Evolutionary conservation across 2,797 vertebrate species (phyloP).

Genomic region (Sebastes trivittatus): DNA sequence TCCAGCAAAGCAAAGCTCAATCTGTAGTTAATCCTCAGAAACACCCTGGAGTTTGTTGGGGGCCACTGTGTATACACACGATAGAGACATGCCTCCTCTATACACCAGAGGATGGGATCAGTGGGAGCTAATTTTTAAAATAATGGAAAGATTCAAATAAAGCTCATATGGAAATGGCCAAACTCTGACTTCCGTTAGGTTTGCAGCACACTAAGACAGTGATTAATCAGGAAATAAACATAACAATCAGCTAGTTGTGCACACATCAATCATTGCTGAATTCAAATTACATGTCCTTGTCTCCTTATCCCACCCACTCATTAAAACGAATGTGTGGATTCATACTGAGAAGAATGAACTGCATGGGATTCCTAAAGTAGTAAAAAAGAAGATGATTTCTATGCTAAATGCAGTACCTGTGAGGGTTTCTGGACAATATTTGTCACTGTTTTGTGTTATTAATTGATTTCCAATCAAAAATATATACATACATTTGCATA

Average conservation of each 20-base stretch:
- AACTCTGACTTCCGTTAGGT: neutral
- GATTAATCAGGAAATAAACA: constrained; percentile 4
- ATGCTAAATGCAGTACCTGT: too few relatives aligned
- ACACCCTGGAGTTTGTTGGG: constrained; percentile 37
- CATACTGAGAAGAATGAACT: neutral
- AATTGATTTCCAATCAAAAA: too few relatives aligned
- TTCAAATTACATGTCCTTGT: neutral
- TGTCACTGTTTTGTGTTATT: too few relatives aligned
- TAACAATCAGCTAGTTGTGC: constrained; percentile 1
- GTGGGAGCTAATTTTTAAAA: constrained; percentile 8
- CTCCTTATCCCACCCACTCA: neutral
- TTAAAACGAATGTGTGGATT: neutral
- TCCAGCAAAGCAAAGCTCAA: constrained; percentile 31
- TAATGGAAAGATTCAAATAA: constrained; percentile 10
- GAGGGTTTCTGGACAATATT: too few relatives aligned
- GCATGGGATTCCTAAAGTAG: neutral
- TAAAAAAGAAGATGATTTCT: neutral
- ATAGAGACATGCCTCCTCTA: constrained; percentile 8
- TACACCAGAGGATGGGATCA: constrained; percentile 21
- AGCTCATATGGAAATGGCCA: neutral
- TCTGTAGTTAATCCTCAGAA: constrained; percentile 44
- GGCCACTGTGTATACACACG: constrained; percentile 13
- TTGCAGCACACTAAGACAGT: neutral
- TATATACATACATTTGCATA: too few relatives aligned
- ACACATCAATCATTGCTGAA: constrained; percentile 24